Base-by-base conservation (phyloP, 2,888 invertebrate species). In the Pinctada fucata region DNA sequence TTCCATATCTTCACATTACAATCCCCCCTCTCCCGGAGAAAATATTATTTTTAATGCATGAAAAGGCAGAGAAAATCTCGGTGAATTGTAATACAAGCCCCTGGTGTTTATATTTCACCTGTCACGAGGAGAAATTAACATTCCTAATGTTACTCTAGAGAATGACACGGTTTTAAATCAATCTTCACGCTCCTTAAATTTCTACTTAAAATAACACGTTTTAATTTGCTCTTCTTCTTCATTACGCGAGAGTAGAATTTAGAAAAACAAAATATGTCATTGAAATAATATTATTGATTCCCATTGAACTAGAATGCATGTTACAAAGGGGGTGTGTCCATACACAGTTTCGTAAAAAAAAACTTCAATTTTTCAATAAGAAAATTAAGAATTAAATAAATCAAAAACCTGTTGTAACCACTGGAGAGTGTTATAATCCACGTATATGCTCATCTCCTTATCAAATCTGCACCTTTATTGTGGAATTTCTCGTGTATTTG, bases 371-470 rank as follows among this genome's bases (percentile, higher is more conserved):
- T 31, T 31, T 31, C 31, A 31, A 58, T 10, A 58, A 10, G 58
- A 58, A 13, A 58, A 58, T 58, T 10, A 58, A 58, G 58, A 10
- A 10, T 58, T 58, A 58, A 58, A 58, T 10, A 72, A 72, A 52
- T 52, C 51, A 69, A 69, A 50, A 52, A 72, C 72, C 72, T 72
- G 72, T 72, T 72, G 72, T 72, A 72, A 72, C 72, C 72, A 72
- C 72, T 72, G 72, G 31, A 72, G 72, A 47, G 72, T 72, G 52
- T 50, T 52, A 45, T 52, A 52, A 72, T 72, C 72, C 50, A 72
- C 72, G 52, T 52, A 50, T 31, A 52, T 45, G 58, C 72, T 72
- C 72, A 72, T 72, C 51, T 50, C 58, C 52, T 58, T 13, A 6
- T 10, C 58, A 6, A 10, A 10, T 58, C 13, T 58, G 8, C 13